phyloP scores from a whole-genome alignment of 92 coral and sea anemone species.

The Diadumene lineata region DNA sequence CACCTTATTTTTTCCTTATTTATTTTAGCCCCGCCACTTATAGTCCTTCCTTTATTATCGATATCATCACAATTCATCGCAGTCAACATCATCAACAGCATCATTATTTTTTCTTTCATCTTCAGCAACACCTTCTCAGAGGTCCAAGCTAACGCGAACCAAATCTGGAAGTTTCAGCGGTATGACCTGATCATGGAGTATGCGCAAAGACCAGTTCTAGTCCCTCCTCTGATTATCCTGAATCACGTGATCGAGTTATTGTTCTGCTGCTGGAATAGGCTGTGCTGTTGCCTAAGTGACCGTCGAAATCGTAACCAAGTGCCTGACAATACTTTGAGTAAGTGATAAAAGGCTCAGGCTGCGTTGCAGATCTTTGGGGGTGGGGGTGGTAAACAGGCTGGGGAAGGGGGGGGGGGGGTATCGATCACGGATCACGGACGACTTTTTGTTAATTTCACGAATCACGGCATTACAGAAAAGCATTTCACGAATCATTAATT shows the following conservation, averaged over 20 bases:
- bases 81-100: neutral
- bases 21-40: no score
- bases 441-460: no score
- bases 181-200: slow-evolving; percentile 84
- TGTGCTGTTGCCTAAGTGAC: slow-evolving; percentile 27
- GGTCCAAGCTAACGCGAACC: slow-evolving; percentile 76
- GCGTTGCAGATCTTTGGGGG: no score
- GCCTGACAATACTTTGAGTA: slow-evolving; percentile 57
- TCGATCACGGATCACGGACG: no score
- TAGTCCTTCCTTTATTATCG: no score
- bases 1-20: no score
- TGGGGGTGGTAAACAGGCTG: no score
- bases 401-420: no score
- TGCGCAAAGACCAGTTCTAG: slow-evolving; percentile 76
- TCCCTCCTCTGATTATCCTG: slow-evolving; percentile 80
- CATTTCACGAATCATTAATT: no score
- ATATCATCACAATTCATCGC: neutral
- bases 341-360: no score
- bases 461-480: no score
- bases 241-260: slow-evolving; percentile 70
- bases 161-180: slow-evolving; percentile 88
- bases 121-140: slow-evolving; percentile 77
- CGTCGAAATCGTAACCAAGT: neutral
- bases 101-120: neutral
- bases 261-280: slow-evolving; percentile 23